phyloP scores from a whole-genome alignment of 2,113 vertebrate species.

The Anoura caudifer region DNA sequence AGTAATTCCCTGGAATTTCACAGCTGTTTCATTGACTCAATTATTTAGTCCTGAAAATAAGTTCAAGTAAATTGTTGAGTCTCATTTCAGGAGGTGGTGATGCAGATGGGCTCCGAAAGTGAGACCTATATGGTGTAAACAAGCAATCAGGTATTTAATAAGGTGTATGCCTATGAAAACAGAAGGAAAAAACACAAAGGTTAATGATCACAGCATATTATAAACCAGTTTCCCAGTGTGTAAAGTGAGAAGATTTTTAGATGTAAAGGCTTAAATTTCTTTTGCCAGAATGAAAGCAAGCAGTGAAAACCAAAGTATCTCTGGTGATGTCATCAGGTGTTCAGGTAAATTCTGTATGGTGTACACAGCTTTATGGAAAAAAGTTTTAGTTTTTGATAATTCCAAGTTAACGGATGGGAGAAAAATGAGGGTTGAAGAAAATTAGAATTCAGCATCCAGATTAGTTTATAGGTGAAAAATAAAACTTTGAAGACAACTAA shows the following conservation, averaged over 20 bases:
- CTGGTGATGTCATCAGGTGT: neutral
- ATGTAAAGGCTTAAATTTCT: too few relatives aligned
- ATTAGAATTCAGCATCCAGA: too few relatives aligned
- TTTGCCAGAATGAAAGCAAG: too few relatives aligned
- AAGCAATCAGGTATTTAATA: too few relatives aligned
- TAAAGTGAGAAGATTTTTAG: neutral
- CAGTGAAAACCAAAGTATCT: neutral
- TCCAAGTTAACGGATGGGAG: neutral
- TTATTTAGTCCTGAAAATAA: too few relatives aligned
- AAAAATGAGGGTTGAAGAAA: neutral
- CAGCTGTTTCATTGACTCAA: too few relatives aligned
- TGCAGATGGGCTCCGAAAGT: neutral
- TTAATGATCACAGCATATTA: neutral
- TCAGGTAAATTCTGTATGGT: too few relatives aligned
- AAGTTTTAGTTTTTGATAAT: neutral
- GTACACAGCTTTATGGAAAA: too few relatives aligned
- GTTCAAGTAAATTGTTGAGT: neutral
- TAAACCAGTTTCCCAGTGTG: neutral
- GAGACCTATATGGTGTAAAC: neutral
- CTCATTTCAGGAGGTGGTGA: neutral
- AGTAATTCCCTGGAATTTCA: too few relatives aligned
- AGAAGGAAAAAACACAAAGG: neutral
- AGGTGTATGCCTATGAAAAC: too few relatives aligned
- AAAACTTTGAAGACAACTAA: too few relatives aligned
- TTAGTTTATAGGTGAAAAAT: too few relatives aligned